These are phyloP conservation scores for Pseudomyrmex gracilis DNA, from an alignment of 1,140 invertebrate genomes.

Conservation along the genomic window DNA sequence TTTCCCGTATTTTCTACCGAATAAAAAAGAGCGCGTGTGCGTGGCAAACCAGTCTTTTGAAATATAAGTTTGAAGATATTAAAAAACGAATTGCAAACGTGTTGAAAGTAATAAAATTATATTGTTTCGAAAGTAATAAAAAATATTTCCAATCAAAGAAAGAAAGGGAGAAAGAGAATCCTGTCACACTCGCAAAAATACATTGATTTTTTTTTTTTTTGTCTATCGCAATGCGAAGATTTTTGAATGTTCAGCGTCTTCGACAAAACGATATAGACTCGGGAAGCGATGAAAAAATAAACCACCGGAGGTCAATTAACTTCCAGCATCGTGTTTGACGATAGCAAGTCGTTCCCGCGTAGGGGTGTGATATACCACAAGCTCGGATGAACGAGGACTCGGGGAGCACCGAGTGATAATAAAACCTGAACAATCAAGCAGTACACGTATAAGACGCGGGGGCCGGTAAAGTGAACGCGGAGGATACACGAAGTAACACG, in stretches of 20 bases:
- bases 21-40: not conserved
- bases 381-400: conserved; percentile 62
- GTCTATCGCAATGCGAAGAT: not conserved
- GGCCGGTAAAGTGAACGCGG: conserved; percentile 44
- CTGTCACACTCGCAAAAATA: too few relatives aligned
- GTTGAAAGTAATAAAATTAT: not conserved
- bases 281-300: conserved; percentile 19
- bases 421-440: conserved; percentile 80
- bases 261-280: not conserved
- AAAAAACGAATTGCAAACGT: not conserved
- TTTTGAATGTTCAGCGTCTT: not conserved
- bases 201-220: too few relatives aligned
- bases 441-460: conserved; percentile 65
- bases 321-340: conserved; percentile 27
- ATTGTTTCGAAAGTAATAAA: too few relatives aligned
- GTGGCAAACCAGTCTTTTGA: not conserved
- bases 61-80: not conserved
- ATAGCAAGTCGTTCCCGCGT: conserved; percentile 59
- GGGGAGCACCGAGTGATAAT: conserved; percentile 78
- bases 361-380: conserved; percentile 45
- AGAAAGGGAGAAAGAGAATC: too few relatives aligned
- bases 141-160: too few relatives aligned
- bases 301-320: conserved; percentile 44
- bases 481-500: conserved; percentile 48
- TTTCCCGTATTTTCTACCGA: not conserved